Percentiles rank a stretch among this genome's conserved stretches.
phyloP scores from a whole-genome alignment of 2,888 invertebrate species.

The Ormyrus thymus region DNA sequence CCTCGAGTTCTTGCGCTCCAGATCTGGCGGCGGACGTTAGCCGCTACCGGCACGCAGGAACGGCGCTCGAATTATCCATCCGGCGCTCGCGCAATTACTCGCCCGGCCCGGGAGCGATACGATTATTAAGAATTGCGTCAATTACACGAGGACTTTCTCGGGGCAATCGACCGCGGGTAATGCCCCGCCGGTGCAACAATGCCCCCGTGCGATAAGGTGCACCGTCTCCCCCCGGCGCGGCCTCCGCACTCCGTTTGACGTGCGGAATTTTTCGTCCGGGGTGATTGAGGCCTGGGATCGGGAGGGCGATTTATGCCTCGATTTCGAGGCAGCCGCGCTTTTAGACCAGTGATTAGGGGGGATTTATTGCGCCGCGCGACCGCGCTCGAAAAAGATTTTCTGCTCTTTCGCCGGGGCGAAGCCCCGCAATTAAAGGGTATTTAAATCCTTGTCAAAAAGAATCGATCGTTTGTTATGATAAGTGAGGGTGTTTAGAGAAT shows the following conservation, averaged over 20 bases:
- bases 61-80: too few species aligned
- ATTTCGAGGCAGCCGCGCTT: background rate
- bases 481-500: too few species aligned
- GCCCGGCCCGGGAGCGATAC: constrained; percentile 22
- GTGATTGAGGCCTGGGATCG: background rate
- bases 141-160: constrained; percentile 44
- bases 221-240: background rate
- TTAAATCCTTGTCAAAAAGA: too few species aligned
- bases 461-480: too few species aligned
- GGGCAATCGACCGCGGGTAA: constrained; percentile 13
- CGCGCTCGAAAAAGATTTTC: too few species aligned
- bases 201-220: background rate
- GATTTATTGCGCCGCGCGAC: background rate
- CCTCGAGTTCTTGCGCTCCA: constrained; percentile 28
- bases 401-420: too few species aligned
- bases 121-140: constrained; percentile 47
- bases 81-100: constrained; percentile 25
- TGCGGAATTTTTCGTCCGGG: background rate
- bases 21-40: background rate
- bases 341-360: background rate
- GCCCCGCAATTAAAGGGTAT: too few species aligned
- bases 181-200: constrained; percentile 7
- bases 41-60: too few species aligned
- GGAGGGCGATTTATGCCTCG: background rate
- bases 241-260: background rate